Conservation (phyloP, 1,140 invertebrate genomes). For the Hydropsyche tenuis region DNA sequence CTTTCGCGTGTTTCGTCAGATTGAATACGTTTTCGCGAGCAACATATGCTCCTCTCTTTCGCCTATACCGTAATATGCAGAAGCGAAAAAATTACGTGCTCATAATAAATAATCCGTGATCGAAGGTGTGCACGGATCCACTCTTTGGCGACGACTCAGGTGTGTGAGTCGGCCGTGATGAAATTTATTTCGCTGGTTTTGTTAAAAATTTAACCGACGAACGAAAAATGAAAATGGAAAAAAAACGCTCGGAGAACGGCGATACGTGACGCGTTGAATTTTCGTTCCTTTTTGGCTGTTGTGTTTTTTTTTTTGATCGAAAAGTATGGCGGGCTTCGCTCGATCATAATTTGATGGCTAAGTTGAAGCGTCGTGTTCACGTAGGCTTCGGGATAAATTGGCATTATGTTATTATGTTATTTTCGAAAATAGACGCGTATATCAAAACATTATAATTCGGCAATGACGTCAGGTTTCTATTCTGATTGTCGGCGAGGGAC, state of each 20-base stretch:
- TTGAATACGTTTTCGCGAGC: conserved; percentile 49
- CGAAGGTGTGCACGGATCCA: conserved; percentile 29
- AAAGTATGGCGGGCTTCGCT: not conserved
- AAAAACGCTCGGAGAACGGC: conserved; percentile 8
- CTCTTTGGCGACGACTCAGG: conserved; percentile 46
- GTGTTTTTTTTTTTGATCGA: conserved; percentile 13
- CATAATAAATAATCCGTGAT: conserved; percentile 49
- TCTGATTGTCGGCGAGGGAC: too few relatives aligned
- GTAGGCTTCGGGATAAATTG: too few relatives aligned
- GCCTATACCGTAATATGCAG: not conserved
- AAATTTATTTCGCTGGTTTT: conserved; percentile 43
- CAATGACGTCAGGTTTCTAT: too few relatives aligned
- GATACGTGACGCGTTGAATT: conserved; percentile 17
- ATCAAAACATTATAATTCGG: too few relatives aligned
- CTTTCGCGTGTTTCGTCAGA: conserved; percentile 38
- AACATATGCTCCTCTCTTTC: conserved; percentile 46
- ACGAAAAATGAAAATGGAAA: too few relatives aligned
- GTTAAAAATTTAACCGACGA: too few relatives aligned
- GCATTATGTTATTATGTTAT: too few relatives aligned
- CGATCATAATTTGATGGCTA: not conserved
- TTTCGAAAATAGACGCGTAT: too few relatives aligned
- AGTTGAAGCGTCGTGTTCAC: too few relatives aligned
- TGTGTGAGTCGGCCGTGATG: conserved; percentile 44
- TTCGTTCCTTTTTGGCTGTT: not conserved
- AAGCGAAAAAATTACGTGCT: conserved; percentile 47